These are phyloP conservation scores for Epizoanthus fatuus DNA, from an alignment of 92 coral and sea anemone genomes.

Conservation along the genomic window DNA sequence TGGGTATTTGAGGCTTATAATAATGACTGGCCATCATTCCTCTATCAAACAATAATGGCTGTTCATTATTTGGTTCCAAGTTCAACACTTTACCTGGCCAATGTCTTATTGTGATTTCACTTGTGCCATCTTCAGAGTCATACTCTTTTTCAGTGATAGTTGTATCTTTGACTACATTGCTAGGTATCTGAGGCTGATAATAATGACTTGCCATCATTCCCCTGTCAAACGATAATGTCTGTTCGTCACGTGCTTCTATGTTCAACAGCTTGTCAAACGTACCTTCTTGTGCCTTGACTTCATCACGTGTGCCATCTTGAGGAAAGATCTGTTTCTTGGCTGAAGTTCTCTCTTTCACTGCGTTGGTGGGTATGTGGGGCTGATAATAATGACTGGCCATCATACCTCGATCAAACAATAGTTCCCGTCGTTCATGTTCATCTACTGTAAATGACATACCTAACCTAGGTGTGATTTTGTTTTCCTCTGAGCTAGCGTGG, in stretches of 20 bases:
- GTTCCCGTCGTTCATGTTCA: too few species aligned
- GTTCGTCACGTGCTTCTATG: not conserved
- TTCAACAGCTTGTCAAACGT: not conserved
- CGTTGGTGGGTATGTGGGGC: too few species aligned
- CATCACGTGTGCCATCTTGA: not conserved
- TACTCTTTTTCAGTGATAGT: too few species aligned
- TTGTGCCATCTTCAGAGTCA: too few species aligned
- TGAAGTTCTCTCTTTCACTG: too few species aligned
- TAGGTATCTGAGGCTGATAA: slow-evolving; percentile 5
- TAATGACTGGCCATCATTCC: slow-evolving; percentile 19
- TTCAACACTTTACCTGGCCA: not conserved
- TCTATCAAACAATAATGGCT: not conserved
- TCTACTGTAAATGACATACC: too few species aligned
- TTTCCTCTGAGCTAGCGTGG: too few species aligned
- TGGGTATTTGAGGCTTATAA: slow-evolving; percentile 5
- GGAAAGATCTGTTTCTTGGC: too few species aligned
- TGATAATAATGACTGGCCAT: too few species aligned
- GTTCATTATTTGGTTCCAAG: not conserved
- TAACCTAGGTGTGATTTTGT: too few species aligned
- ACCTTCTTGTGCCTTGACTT: not conserved
- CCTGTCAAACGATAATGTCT: not conserved
- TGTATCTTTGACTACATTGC: not conserved
- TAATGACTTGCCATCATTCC: slow-evolving; percentile 21
- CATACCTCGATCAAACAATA: too few species aligned
- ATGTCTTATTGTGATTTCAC: too few species aligned